These are phyloP conservation scores for Paramormyrops kingsleyae DNA, from an alignment of 2,113 vertebrate genomes.

Conservation along the genomic window DNA sequence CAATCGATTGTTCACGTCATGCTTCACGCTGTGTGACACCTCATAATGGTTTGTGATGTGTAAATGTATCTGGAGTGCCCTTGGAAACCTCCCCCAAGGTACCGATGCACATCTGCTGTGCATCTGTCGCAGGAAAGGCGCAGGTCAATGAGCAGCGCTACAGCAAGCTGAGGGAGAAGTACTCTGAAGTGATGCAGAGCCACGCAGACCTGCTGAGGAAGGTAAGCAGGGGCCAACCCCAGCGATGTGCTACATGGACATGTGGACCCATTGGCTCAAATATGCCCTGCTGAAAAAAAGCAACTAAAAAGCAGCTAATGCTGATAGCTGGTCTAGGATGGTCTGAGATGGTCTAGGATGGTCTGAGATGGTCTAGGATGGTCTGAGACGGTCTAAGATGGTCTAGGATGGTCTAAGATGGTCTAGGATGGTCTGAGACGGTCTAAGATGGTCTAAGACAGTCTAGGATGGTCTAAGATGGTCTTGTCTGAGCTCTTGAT, in stretches of 20 bases:
- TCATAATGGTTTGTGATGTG: not conserved
- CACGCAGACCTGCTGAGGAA: conserved; percentile 91
- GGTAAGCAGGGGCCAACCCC: conserved; percentile 50
- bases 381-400: not conserved
- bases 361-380: not conserved
- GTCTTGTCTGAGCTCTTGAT: not conserved
- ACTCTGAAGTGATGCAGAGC: conserved; percentile 89
- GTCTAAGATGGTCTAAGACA: no score
- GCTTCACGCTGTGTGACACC: not conserved
- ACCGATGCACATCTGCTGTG: not conserved
- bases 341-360: not conserved
- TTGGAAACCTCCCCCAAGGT: not conserved
- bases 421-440: not conserved
- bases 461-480: not conserved
- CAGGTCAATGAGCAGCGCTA: conserved; percentile 94
- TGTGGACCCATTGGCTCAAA: not conserved
- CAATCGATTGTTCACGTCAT: not conserved
- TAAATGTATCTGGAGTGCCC: not conserved
- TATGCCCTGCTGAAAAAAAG: no score
- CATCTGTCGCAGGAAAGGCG: conserved; percentile 67
- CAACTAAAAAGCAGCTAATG: not conserved
- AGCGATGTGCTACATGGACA: not conserved
- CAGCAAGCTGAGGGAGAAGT: conserved; percentile 94
- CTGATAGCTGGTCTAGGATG: not conserved
- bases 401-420: no score